These are phyloP conservation scores for Drosophila setosimentum DNA, from an alignment of 2,888 invertebrate species.

Conservation along the genomic window DNA sequence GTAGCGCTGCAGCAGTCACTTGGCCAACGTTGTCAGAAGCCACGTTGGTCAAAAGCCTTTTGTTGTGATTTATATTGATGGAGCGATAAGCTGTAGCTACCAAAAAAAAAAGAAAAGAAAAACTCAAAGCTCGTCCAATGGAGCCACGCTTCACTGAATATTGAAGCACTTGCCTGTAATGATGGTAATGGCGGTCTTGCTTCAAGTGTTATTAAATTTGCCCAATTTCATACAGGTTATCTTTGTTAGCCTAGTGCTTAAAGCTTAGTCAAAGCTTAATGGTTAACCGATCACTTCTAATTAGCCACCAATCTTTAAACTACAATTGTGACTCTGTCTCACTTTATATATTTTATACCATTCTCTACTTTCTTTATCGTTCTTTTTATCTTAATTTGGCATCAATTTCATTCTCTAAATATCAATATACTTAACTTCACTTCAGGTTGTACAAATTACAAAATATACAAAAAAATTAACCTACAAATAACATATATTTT, in stretches of 20 bases:
- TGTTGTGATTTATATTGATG: constrained; percentile 79
- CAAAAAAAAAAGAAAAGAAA: background rate
- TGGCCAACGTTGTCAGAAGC: constrained; percentile 64
- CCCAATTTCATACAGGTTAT: background rate
- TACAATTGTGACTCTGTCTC: background rate
- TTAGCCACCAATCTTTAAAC: background rate
- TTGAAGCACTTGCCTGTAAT: constrained; percentile 62
- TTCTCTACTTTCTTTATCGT: too few relatives aligned
- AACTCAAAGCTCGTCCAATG: background rate
- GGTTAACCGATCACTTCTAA: background rate
- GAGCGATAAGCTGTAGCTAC: constrained; percentile 48
- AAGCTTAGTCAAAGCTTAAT: background rate
- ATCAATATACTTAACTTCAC: too few relatives aligned
- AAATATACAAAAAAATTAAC: background rate
- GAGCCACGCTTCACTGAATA: constrained; percentile 43
- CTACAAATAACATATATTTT: background rate
- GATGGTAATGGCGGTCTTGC: constrained; percentile 43
- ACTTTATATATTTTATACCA: too few relatives aligned
- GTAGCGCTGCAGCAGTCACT: constrained; percentile 18
- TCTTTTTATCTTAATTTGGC: too few relatives aligned
- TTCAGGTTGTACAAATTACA: too few relatives aligned
- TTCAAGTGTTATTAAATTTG: background rate
- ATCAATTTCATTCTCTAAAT: too few relatives aligned
- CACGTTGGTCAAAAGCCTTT: constrained; percentile 61
- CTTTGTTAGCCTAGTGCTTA: background rate